A percentile compares a stretch with the other conserved stretches of the same genome.
Conservation (phyloP, 2,797 vertebrate species). For the Vireo griseus region DNA sequence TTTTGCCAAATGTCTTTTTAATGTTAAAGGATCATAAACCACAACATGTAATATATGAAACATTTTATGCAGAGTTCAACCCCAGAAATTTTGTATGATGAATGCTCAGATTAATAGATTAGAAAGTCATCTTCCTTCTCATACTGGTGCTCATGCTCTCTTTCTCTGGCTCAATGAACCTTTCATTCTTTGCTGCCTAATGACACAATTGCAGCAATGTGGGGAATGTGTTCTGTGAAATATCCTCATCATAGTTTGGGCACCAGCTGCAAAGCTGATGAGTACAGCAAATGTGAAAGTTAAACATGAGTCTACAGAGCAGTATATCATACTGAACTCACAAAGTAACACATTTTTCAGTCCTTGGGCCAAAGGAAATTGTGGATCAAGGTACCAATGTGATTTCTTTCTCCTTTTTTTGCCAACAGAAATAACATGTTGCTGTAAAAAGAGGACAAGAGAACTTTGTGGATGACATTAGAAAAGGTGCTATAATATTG, state of each 20-base stretch:
- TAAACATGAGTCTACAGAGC: neutral
- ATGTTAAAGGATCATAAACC: neutral
- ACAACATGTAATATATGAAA: neutral
- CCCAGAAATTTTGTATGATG: neutral
- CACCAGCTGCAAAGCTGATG: neutral
- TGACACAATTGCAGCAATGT: neutral
- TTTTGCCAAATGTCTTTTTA: neutral
- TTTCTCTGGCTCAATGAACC: neutral
- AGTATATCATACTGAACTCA: neutral
- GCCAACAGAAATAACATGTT: neutral
- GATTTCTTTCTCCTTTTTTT: neutral
- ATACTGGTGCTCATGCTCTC: neutral
- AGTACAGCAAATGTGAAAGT: neutral
- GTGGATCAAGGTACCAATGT: neutral
- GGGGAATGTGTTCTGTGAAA: neutral
- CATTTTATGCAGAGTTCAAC: neutral
- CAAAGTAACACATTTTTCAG: neutral
- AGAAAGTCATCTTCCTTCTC: neutral
- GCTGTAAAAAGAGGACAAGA: neutral
- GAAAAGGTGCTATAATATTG: neutral
- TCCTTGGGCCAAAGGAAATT: neutral
- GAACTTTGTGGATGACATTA: neutral
- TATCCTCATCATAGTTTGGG: neutral
- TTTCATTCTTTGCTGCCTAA: neutral
- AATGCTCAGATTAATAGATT: neutral